Base-by-base conservation (phyloP, 1,140 invertebrate genomes). In the Leguminivora glycinivorella region DNA sequence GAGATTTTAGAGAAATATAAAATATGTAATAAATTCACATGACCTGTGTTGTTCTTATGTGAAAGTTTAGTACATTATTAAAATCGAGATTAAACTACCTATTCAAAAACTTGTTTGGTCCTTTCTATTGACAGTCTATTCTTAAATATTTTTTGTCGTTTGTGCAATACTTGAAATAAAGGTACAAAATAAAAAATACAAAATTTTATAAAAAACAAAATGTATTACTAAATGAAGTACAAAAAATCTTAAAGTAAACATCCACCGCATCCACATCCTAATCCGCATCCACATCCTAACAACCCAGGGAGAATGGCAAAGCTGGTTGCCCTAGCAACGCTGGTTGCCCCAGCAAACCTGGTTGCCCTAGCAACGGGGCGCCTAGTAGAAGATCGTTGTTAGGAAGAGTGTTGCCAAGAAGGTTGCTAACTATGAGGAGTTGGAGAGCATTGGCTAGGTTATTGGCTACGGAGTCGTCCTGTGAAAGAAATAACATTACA, bases 361-460 rank as follows among this genome's bases (percentile, higher is more conserved):
- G 58, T 29, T 63, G 58, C 14, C n/a, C 58, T 9, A 29, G 58
- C n/a, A 31, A 7, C 17, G 58, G 58, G 9, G 29, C 10, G 29
- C n/a, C 58, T 2, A 29, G 17, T 29, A 31, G 22, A 12, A 63
- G 58, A 0, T 63, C 58, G 29, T 26, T 29, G 17, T 17, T 17
- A 12, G 85, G 85, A 10, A 89, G 70, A 0, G 85, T 88, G 34
- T 79, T 84, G 63, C 81, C 81, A 0, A 88, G 47, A 1, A 90
- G 66, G 68, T 82, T 90, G 75, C 88, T 90, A 0, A 90, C 86
- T 1, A 90, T 83, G 6, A 90, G 66, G n/a, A 89, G 58, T 72
- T 89, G 86, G 22, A 90, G 56, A 5, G 88, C 83, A 70, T 88
- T 87, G 0, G 83, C 88, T 22, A 90, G 68, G 31, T 84, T 87